Evolutionary conservation across 30 jellyfish, hydroid and myxozoan genomes (phyloP), one percentile per base, ranked within the genome.

Genomic region (Cassiopea xamachana): DNA sequence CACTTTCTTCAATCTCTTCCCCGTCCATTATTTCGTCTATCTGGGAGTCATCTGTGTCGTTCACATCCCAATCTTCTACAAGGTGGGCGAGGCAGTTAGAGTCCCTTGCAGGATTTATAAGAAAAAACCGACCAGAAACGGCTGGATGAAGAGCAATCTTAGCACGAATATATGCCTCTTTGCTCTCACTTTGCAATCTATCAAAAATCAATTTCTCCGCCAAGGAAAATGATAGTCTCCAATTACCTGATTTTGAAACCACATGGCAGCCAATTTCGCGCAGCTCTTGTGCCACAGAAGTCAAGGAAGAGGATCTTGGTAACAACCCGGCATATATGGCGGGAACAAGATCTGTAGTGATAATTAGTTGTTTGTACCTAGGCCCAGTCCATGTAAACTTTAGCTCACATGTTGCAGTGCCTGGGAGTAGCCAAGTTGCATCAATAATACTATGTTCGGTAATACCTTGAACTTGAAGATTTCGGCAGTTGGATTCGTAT

Each of bases 141-240:
- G 89, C 89, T 7, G 91, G 91, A 45, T 83, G 84, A 15, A 69
- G 62, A 69, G 91, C 91, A 7, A 83, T 60, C 60, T 83, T 83
- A 1, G 91, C 91, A 8, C 84, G 51, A 17, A 69, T 51, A 59
- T 83, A 83, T 44, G 91, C 91, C 51, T 46, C 60, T 69, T 75
- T 69, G 47, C 51, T 9, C 9, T 43, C 58, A 1, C 58, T n/a
- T 8, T 81, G 83, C 74, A 83, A 48, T 13, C 59, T 59, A 17
- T 46, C 67, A 74, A 83, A 61, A 10, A 83, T 72, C 55, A 67
- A 49, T 80, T 69, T 74, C 76, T 83, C 91, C 44, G 83, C 91
- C 18, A 69, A 45, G 46, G 91, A 83, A 19, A 83, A 83, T 8
- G 91, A 83, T 2, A 83, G 84, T 60, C 91, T 68, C 91, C 91